A percentile compares a stretch with the other conserved stretches of the same genome.
Conservation (phyloP, 2,113 vertebrate genomes). For the Protomyctophum bolini region DNA sequence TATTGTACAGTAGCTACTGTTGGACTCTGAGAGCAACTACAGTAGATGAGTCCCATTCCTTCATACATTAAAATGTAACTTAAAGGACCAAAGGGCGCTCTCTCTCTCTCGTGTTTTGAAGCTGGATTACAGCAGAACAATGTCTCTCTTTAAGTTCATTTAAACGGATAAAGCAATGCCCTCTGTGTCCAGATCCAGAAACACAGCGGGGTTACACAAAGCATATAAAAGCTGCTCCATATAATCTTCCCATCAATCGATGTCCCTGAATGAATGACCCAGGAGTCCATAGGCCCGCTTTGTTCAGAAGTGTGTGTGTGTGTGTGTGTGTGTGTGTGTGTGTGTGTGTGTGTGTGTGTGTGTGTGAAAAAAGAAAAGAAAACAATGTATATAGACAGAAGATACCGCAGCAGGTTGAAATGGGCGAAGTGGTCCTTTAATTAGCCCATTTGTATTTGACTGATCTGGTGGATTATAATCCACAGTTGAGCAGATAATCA, state of each 20-base stretch:
- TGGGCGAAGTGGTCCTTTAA: no score
- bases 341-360: constrained; percentile 31
- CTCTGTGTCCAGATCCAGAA: constrained; percentile 32
- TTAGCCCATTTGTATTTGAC: no score
- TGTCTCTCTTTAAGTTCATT: constrained; percentile 32
- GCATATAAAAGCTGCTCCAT: constrained; percentile 43
- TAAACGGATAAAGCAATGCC: constrained; percentile 41
- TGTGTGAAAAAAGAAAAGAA: background rate
- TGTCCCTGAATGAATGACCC: constrained; percentile 33
- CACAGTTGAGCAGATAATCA: no score
- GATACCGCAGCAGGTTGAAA: no score
- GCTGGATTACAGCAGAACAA: constrained; percentile 50
- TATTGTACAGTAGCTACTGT: no score
- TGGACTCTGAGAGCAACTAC: no score
- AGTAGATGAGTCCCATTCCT: no score
- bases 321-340: constrained; percentile 18
- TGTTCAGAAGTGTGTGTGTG: constrained; percentile 11
- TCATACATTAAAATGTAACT: no score
- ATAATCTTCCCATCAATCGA: constrained; percentile 54
- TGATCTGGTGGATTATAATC: no score
- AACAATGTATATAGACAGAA: no score
- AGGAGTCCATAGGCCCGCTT: constrained; percentile 35
- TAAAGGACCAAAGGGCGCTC: background rate
- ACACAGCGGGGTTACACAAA: constrained; percentile 38
- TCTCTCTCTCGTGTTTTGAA: constrained; percentile 6